These are phyloP conservation scores for Apodemus speciosus DNA, from an alignment of 2,113 vertebrate genomes.

Conservation along the genomic window DNA sequence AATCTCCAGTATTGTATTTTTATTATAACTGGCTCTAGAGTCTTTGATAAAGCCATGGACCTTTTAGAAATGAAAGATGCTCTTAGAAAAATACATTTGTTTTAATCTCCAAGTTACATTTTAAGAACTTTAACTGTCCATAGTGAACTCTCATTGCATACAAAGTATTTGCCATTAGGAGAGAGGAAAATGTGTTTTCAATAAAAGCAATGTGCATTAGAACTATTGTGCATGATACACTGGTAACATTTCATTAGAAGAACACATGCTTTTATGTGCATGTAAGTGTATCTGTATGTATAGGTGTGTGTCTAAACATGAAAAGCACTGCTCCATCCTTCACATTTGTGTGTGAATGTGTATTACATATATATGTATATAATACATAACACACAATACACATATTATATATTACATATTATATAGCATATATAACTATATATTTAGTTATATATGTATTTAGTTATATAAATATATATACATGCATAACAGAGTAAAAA, in stretches of 20 bases:
- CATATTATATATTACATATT: neutral
- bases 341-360: neutral
- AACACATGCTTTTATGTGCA: neutral
- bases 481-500: neutral
- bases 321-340: neutral
- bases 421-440: neutral
- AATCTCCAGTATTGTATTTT: slow-evolving; percentile 62
- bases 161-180: neutral
- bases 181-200: neutral
- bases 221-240: neutral
- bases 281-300: neutral
- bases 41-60: slow-evolving; percentile 53
- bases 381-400: neutral
- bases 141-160: slow-evolving; percentile 23
- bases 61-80: slow-evolving; percentile 49
- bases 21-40: neutral
- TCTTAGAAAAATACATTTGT: slow-evolving; percentile 19
- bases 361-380: neutral
- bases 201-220: neutral
- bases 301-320: neutral
- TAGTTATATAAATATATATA: neutral
- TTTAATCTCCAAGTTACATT: slow-evolving; percentile 26
- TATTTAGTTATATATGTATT: neutral
- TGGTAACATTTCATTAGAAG: slow-evolving; percentile 30
- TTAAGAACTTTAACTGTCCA: slow-evolving; percentile 9